These are phyloP conservation scores for Phaethornis superciliosus DNA, from an alignment of 2,113 vertebrate genomes.

Conservation along the genomic window DNA sequence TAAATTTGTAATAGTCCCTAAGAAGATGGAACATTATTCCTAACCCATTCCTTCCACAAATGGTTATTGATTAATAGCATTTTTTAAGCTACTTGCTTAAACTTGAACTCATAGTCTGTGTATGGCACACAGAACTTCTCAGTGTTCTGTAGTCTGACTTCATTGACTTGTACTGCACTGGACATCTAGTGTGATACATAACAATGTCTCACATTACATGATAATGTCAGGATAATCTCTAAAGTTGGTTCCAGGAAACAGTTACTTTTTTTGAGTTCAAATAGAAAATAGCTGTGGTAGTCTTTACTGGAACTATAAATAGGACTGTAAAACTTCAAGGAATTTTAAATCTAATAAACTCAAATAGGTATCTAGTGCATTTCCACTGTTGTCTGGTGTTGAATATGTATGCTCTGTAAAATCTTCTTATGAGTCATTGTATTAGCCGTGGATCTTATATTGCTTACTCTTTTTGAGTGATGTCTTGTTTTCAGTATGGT, in stretches of 20 bases:
- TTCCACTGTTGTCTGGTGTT: not conserved
- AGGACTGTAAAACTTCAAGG: not conserved
- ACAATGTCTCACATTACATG: not conserved
- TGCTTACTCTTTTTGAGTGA: not conserved
- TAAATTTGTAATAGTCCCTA: not conserved
- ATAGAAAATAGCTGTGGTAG: not conserved
- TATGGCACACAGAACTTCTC: not conserved
- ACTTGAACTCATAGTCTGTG: not conserved
- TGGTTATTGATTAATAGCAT: not conserved
- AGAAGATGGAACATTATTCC: not conserved
- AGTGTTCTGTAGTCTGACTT: not conserved
- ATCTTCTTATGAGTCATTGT: not conserved
- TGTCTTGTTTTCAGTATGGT: not conserved
- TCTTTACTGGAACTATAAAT: not conserved
- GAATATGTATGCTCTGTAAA: not conserved
- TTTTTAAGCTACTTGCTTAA: not conserved
- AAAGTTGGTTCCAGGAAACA: slow-evolving; percentile 6
- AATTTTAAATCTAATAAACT: not conserved
- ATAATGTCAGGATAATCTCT: not conserved
- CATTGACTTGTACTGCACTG: not conserved
- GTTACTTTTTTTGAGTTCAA: not conserved
- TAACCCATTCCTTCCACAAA: not conserved
- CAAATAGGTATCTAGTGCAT: not conserved
- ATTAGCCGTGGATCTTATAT: not conserved
- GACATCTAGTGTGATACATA: not conserved